Base-by-base conservation (phyloP, 2,888 invertebrate genomes). In the Alitta virens region DNA sequence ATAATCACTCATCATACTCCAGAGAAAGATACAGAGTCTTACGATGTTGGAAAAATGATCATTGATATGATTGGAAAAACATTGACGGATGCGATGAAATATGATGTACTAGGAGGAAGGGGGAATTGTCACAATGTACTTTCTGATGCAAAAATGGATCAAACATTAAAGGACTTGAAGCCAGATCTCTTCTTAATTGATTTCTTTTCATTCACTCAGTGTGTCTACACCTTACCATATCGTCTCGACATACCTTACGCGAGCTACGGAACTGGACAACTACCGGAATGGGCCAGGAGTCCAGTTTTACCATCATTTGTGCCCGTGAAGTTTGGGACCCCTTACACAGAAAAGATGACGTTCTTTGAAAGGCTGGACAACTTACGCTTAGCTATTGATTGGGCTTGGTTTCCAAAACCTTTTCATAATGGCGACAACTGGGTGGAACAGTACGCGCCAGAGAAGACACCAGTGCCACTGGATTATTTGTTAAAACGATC, bases 281-380 rank as follows among this genome's bases (percentile, higher is more conserved):
- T 42, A 9, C 49, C 18, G 7, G 18, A 23, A n/a, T 23, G 18
- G 18, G 23, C 49, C 16, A 3, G 49, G 49, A 49, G 23, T n/a
- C 49, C 49, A 9, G 23, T 7, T 49, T n/a, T 49, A n/a, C 49
- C 49, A 5, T 49, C 49, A 9, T 18, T 23, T 21, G 18, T 18
- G 49, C 49, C 49, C 3, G 16, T 49, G 18, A 49, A 49, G 18
- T 21, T 49, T 21, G 49, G 18, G 7, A 49, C 18, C 16, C 46
- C 26, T 3, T 46, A 46, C 57, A 46, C 25, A 2, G 46, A 57
- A 9, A 46, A 57, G 12, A 57, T 57, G 57, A 46, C 43, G 7
- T 46, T 57, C 18, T 21, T 24, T 3, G 16, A 46, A 12, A 21
- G 46, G 12, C 3, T 55, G 5, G n/a, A 18, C 5, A 38, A 27